Evolutionary conservation across 2,888 invertebrate species (phyloP).

Genomic region (Hololepta plana): DNA sequence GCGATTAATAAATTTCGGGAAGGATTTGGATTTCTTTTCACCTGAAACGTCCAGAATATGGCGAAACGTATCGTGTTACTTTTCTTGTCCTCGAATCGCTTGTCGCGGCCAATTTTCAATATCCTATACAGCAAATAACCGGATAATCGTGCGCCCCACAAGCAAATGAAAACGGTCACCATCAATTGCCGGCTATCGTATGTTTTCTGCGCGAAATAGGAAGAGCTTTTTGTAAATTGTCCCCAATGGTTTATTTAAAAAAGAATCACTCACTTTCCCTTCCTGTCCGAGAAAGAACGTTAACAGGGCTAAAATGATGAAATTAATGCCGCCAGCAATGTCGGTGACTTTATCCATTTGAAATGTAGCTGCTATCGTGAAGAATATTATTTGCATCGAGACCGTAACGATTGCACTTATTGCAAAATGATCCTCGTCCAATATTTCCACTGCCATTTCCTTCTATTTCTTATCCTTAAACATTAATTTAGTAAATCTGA

Average conservation of each 20-base stretch:
- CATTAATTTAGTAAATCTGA: not conserved
- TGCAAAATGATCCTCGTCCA: slow-evolving; percentile 72
- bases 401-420: slow-evolving; percentile 74
- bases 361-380: slow-evolving; percentile 67
- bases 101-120: slow-evolving; percentile 77
- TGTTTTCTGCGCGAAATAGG: slow-evolving; percentile 32
- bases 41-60: slow-evolving; percentile 87
- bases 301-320: slow-evolving; percentile 71
- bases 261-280: slow-evolving; percentile 35
- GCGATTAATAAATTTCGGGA: not conserved
- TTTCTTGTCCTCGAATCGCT: slow-evolving; percentile 75
- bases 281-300: slow-evolving; percentile 77
- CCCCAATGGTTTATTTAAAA: not conserved
- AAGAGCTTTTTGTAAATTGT: not conserved
- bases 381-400: slow-evolving; percentile 73
- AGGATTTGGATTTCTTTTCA: slow-evolving; percentile 17
- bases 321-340: slow-evolving; percentile 86
- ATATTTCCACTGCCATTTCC: slow-evolving; percentile 51
- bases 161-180: slow-evolving; percentile 71
- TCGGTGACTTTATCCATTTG: slow-evolving; percentile 85
- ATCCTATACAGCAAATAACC: slow-evolving; percentile 81
- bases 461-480: slow-evolving; percentile 10
- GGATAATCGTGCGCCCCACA: slow-evolving; percentile 76
- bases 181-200: slow-evolving; percentile 81
- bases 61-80: slow-evolving; percentile 76